A percentile compares a stretch with the other conserved stretches of the same genome.
Conservation (phyloP, 2,888 invertebrate species). For the Pammene aurita region DNA sequence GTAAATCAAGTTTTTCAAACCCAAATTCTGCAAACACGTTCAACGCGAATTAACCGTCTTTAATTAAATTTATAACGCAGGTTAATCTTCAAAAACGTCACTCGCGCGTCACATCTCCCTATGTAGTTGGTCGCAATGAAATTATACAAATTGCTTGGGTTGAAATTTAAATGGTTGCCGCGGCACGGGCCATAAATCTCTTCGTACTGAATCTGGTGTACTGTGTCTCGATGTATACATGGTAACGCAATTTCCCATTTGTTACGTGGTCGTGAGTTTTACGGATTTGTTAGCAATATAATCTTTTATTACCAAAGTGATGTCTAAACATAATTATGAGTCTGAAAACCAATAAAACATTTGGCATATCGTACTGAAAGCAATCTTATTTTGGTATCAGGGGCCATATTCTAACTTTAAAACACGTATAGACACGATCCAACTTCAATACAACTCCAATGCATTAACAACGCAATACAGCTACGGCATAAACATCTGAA, state of each 20-base stretch:
- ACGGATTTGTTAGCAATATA: too few relatives aligned
- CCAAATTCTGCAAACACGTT: not conserved
- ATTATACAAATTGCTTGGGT: slow-evolving; percentile 38
- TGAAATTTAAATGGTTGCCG: slow-evolving; percentile 36
- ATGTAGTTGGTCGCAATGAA: slow-evolving; percentile 37
- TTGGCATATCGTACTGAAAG: too few relatives aligned
- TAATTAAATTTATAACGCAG: slow-evolving; percentile 14
- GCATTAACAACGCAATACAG: too few relatives aligned
- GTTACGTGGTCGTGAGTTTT: not conserved
- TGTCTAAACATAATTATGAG: too few relatives aligned
- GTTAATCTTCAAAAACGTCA: slow-evolving; percentile 28
- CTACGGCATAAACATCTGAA: too few relatives aligned
- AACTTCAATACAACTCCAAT: too few relatives aligned
- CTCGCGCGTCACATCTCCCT: slow-evolving; percentile 20
- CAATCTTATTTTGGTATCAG: too few relatives aligned
- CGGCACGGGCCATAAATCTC: slow-evolving; percentile 34
- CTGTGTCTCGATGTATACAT: slow-evolving; percentile 12
- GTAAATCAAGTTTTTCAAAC: too few relatives aligned
- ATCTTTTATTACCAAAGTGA: too few relatives aligned
- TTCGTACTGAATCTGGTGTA: slow-evolving; percentile 36
- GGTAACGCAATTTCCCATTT: not conserved
- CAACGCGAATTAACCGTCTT: not conserved
- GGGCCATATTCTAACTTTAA: too few relatives aligned
- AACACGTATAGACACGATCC: too few relatives aligned
- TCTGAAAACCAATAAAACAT: too few relatives aligned